Evolutionary conservation across 2,888 invertebrate genomes (phyloP).

Genomic region (Acrobasis repandana): DNA sequence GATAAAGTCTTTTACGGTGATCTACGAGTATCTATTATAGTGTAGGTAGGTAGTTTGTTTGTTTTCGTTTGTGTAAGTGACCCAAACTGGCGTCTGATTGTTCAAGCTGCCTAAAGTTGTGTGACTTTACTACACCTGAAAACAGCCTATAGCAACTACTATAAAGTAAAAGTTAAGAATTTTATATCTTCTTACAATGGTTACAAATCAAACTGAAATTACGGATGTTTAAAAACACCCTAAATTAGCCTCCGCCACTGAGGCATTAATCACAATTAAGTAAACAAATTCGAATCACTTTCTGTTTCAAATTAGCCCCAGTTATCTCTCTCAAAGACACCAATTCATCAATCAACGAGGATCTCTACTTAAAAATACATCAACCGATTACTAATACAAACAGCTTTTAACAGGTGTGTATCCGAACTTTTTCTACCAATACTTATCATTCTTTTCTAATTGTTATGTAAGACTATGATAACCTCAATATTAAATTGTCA

Average conservation of each 20-base stretch:
- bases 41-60: no score
- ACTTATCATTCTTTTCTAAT: slow-evolving; percentile 60
- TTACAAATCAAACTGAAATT: background rate
- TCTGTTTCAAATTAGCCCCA: slow-evolving; percentile 50
- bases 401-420: slow-evolving; percentile 47
- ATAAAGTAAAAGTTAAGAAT: no score
- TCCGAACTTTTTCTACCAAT: slow-evolving; percentile 36
- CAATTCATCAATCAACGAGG: slow-evolving; percentile 77
- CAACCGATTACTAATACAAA: slow-evolving; percentile 58
- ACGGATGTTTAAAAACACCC: background rate
- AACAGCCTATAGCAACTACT: no score
- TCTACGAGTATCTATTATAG: no score
- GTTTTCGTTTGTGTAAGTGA: no score
- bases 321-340: slow-evolving; percentile 53
- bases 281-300: slow-evolving; percentile 69
- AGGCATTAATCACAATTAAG: slow-evolving; percentile 72
- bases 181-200: no score
- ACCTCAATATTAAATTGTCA: slow-evolving; percentile 75
- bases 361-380: slow-evolving; percentile 77
- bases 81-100: no score
- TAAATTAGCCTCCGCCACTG: slow-evolving; percentile 23
- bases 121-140: no score
- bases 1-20: no score
- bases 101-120: no score
- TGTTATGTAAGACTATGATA: slow-evolving; percentile 67